These are phyloP conservation scores for Halcyon leucocephala DNA, from an alignment of 2,797 vertebrate genomes.

Conservation along the genomic window DNA sequence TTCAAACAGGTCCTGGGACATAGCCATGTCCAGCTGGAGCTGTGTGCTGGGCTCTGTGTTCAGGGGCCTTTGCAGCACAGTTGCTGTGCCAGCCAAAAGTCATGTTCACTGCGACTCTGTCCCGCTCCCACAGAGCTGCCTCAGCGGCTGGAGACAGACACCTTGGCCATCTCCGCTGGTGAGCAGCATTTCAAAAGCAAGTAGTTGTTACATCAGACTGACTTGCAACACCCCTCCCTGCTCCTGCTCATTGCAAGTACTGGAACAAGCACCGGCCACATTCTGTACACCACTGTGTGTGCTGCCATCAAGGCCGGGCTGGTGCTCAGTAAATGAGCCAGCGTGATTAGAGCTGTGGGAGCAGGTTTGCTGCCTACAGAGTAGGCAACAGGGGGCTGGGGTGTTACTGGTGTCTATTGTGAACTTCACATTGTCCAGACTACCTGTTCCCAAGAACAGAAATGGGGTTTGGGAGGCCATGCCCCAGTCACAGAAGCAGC, in stretches of 20 bases:
- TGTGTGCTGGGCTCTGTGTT: accelerated
- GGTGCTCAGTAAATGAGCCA: background rate
- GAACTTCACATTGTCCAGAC: background rate
- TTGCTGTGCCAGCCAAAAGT: background rate
- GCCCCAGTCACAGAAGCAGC: background rate
- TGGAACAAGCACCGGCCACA: background rate
- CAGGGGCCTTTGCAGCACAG: background rate
- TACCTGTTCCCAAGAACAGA: background rate
- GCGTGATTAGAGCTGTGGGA: background rate
- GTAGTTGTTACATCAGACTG: background rate
- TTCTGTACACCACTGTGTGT: accelerated
- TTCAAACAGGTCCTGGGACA: background rate
- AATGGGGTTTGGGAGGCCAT: background rate
- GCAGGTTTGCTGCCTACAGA: accelerated
- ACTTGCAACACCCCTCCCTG: background rate
- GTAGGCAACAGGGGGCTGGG: background rate
- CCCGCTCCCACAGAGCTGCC: background rate
- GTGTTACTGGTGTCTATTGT: background rate
- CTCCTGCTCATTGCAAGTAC: background rate
- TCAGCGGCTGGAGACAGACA: background rate
- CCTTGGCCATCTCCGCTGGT: background rate
- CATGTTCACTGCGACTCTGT: background rate
- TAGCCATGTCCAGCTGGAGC: background rate
- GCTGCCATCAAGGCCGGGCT: background rate
- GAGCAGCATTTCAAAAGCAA: background rate